Conservation (phyloP, 2,888 invertebrate genomes). For the Drosophila falleni region DNA sequence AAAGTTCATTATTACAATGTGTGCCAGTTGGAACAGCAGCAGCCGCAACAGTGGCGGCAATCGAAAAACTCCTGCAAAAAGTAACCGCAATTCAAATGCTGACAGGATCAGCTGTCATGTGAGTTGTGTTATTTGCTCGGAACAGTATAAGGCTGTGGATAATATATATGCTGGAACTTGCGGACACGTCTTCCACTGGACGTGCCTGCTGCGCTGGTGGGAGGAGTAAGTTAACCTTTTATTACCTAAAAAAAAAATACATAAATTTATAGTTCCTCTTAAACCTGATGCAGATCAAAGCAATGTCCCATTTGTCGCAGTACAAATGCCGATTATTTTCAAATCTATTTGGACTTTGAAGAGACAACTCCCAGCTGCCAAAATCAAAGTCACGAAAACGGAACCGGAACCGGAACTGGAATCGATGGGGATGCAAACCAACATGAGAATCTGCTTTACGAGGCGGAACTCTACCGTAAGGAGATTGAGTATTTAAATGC, state of each 20-base stretch:
- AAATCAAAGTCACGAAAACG: not conserved
- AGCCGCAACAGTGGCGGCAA: conserved; percentile 6
- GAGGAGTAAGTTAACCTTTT: conserved; percentile 52
- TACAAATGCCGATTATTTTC: conserved; percentile 34
- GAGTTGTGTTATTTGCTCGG: conserved; percentile 60
- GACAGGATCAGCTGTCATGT: not conserved
- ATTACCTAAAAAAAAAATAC: too few relatives aligned
- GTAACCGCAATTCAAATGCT: not conserved
- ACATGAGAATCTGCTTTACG: conserved; percentile 5
- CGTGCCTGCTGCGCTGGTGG: conserved; percentile 60
- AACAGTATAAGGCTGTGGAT: conserved; percentile 43
- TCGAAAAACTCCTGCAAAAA: not conserved
- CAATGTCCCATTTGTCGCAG: conserved; percentile 72
- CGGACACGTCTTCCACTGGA: conserved; percentile 63
- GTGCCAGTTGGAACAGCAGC: conserved; percentile 20
- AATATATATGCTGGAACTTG: conserved; percentile 51
- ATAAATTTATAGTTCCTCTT: not conserved
- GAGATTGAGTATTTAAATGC: conserved; percentile 12
- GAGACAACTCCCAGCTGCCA: conserved; percentile 23
- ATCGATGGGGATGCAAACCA: not conserved
- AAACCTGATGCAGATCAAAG: conserved; percentile 47
- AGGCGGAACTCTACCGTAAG: not conserved
- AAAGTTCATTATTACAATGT: conserved; percentile 41
- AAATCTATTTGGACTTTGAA: conserved; percentile 68
- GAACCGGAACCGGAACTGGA: too few relatives aligned